Base-by-base conservation (phyloP, 2,113 vertebrate species). In the Seriola aureovittata region DNA sequence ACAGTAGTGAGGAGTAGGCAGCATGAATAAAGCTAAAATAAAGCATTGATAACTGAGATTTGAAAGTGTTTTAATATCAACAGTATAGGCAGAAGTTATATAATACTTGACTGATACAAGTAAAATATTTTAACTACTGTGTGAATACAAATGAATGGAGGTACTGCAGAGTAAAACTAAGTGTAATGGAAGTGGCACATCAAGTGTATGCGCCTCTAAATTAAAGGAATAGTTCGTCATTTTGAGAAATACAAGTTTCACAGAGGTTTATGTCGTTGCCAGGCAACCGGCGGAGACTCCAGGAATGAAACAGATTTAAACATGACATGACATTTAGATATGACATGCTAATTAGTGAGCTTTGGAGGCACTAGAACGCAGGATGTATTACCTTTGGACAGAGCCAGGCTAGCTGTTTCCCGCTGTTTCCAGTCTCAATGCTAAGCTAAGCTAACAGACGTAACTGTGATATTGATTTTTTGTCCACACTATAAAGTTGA, bases 251-350 rank as follows among this genome's bases (percentile, higher is more conserved):
- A 21, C 19, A 5, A 54, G 52, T n/a, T 54, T 52, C 21, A 21
- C 46, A 46, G 48, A 19, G 17, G 48, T 55, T 55, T 55, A 8
- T 52, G 48, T 23, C 2, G 21, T 55, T 74, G 52, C 64, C 44
- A 52, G 48, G 48, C 48, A 21, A 73, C 71, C 48, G 70, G 29
- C 25, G 9, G 74, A 40, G 38, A 48, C 52, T 76, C 40, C 14
- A 58, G 25, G 48, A 50, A 29, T 29, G 29, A n/a, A 21, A 54
- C 21, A 8, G 29, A 59, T 29, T 36, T 54, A 21, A 50, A 50
- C 42, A 38, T 42, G 8, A 10, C 40, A 42, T 42, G 40, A 42
- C 40, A 50, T 60, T 4, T 8, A 8, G 25, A 54, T 44, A 55
- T 25, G 21, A 25, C 10, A 7, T 16, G 14, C 32, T 62, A 36